Base-by-base conservation (phyloP, 2,113 vertebrate species). In the Mungos mungo region DNA sequence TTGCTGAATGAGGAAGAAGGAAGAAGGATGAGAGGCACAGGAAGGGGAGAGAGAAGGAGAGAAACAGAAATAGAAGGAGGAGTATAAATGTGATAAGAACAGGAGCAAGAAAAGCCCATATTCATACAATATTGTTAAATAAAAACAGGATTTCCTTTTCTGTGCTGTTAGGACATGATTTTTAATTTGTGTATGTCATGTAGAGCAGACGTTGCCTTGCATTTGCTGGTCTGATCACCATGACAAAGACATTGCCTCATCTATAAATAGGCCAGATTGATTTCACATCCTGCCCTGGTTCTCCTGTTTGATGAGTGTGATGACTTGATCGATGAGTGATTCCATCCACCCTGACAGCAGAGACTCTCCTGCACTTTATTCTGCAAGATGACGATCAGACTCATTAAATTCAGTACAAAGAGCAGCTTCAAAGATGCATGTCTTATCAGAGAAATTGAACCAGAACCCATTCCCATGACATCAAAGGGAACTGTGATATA, bases 391-490 rank as follows among this genome's bases (percentile, higher is more conserved):
- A 98, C 98, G 98, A 98, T 98, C 98, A 96, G 80, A 72, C 94
- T 98, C 96, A 97, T 98, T 98, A 98, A 98, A 98, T 69, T 82
- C 92, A 98, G 97, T 97, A 98, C 96, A 98, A 98, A 97, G 96
- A 91, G 98, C 89, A 91, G 98, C 89, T 91, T 90, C 98, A 97
- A 19, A 95, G 98, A 97, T 95, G 86, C 90, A 93, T 94, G 98
- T 98, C 97, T 97, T 98, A 90, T 97, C 97, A 95, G 97, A 97
- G 84, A 98, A 98, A 98, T 92, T 72, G 96, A 97, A 88, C 87
- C 95, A 83, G 96, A 93, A 91, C 33, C 88, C 94, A 76, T 98
- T 97, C 98, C 89, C 93, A 97, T 97, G 87, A 96, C 98, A 96
- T 97, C 98, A 96, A 87, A 91, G 83, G 97, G 84, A 97, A 95